Percentiles rank a stretch among this genome's conserved stretches.
Evolutionary conservation across 2,888 invertebrate genomes (phyloP).

Genomic region (Penaeus monodon): DNA sequence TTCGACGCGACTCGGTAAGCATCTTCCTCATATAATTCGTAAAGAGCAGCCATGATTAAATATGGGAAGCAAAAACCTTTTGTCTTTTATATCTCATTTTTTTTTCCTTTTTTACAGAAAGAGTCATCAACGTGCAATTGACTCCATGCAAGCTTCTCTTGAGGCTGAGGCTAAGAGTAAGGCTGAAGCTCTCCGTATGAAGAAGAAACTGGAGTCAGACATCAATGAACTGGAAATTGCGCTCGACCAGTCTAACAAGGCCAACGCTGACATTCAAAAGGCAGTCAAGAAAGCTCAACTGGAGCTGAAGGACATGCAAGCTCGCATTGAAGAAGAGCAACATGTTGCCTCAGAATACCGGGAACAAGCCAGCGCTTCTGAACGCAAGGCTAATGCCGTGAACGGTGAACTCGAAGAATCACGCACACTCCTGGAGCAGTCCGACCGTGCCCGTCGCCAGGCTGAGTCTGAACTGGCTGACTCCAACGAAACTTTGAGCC

Average conservation of each 20-base stretch:
- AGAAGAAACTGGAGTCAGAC: conserved; percentile 53
- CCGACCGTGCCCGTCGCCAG: conserved; percentile 35
- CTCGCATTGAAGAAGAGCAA: conserved; percentile 37
- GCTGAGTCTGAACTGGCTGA: conserved; percentile 38
- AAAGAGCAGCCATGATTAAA: no score
- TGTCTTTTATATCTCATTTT: no score
- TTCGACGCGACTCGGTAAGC: conserved; percentile 3
- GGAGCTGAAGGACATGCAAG: conserved; percentile 27
- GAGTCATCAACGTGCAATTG: conserved; percentile 75
- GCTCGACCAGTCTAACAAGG: conserved; percentile 48
- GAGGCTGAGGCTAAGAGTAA: conserved; percentile 48
- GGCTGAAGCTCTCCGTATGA: conserved; percentile 47
- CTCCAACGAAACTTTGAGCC: conserved; percentile 8
- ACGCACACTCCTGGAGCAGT: conserved; percentile 43
- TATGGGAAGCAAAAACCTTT: no score
- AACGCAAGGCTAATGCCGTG: conserved; percentile 41
- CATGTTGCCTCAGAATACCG: conserved; percentile 41
- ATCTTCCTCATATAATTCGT: neutral
- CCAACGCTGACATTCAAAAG: conserved; percentile 47
- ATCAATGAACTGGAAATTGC: conserved; percentile 49
- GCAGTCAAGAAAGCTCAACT: conserved; percentile 37
- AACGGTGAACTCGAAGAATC: conserved; percentile 44
- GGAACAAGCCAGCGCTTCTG: conserved; percentile 35
- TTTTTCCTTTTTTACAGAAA: conserved; percentile 68
- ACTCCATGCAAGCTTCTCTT: conserved; percentile 75